These are phyloP conservation scores for Ditylenchus weischeri DNA, from an alignment of 2,888 invertebrate genomes.

Conservation along the genomic window DNA sequence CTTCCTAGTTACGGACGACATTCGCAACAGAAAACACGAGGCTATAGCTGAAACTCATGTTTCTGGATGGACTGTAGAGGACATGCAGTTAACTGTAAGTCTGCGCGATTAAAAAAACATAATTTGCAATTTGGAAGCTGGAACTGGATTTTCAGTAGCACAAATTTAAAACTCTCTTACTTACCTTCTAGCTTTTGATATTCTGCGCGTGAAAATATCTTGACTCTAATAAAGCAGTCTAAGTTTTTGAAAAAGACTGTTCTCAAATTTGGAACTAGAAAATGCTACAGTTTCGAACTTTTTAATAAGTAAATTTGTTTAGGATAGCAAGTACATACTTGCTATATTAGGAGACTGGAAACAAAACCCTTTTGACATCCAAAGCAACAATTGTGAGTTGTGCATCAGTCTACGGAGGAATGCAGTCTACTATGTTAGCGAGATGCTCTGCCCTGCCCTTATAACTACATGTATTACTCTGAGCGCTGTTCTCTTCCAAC, in stretches of 20 bases:
- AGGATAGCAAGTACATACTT: constrained; percentile 53
- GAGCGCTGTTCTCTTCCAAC: constrained; percentile 55
- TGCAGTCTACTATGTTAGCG: constrained; percentile 54
- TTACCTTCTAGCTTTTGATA: no score
- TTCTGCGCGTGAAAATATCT: no score
- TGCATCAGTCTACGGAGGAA: constrained; percentile 51
- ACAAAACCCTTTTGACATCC: constrained; percentile 57
- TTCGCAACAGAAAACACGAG: constrained; percentile 47
- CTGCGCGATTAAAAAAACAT: no score
- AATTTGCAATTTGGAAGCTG: no score
- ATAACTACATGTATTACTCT: constrained; percentile 52
- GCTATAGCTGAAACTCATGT: constrained; percentile 54
- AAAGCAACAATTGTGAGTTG: constrained; percentile 55
- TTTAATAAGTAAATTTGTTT: neutral
- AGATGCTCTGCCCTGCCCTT: constrained; percentile 56
- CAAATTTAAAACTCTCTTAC: no score
- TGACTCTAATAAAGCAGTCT: no score
- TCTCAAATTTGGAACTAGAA: no score
- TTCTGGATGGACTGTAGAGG: constrained; percentile 55
- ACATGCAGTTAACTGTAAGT: constrained; percentile 48
- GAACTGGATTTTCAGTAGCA: no score
- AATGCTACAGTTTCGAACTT: no score
- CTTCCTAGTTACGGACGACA: constrained; percentile 49
- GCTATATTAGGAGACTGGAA: constrained; percentile 56
- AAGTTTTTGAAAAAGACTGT: no score